Percentiles rank a stretch among this genome's conserved stretches.
Evolutionary conservation across 2,888 invertebrate genomes (phyloP).

Genomic region (Chymomyza amoena): DNA sequence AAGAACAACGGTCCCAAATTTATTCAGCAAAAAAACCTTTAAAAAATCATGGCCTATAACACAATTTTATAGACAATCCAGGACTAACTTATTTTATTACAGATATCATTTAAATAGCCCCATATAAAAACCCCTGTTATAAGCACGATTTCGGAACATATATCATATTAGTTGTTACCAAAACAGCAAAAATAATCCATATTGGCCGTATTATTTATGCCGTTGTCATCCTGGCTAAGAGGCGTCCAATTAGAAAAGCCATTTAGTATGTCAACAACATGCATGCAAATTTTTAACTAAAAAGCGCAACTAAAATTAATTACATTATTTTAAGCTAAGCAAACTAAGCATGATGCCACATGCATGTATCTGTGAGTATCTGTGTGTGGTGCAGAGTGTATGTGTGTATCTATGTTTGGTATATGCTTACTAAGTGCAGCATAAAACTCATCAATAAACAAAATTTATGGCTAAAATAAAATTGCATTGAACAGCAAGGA

Average conservation of each 20-base stretch:
- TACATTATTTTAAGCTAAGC: constrained; percentile 54
- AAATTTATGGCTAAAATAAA: constrained; percentile 57
- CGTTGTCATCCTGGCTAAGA: neutral
- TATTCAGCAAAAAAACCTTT: too few relatives aligned
- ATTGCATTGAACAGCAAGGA: constrained; percentile 32
- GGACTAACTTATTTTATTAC: too few relatives aligned
- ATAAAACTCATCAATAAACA: constrained; percentile 58
- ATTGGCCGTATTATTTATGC: neutral
- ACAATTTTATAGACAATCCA: too few relatives aligned
- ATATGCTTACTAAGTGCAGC: constrained; percentile 19
- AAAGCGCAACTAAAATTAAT: constrained; percentile 50
- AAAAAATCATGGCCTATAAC: too few relatives aligned
- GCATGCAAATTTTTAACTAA: constrained; percentile 35
- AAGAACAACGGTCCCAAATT: too few relatives aligned
- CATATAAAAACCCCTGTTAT: too few relatives aligned
- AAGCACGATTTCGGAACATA: neutral
- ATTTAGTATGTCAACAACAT: neutral
- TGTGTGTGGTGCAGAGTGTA: neutral
- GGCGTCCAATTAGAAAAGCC: neutral
- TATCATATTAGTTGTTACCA: neutral
- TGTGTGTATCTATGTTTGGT: neutral
- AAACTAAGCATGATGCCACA: constrained; percentile 32
- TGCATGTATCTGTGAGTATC: constrained; percentile 13
- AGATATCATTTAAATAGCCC: too few relatives aligned
- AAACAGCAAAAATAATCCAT: neutral